Percentiles rank a stretch among this genome's conserved stretches.
phyloP scores from a whole-genome alignment of 2,113 vertebrate species.

The Pygoscelis adeliae region DNA sequence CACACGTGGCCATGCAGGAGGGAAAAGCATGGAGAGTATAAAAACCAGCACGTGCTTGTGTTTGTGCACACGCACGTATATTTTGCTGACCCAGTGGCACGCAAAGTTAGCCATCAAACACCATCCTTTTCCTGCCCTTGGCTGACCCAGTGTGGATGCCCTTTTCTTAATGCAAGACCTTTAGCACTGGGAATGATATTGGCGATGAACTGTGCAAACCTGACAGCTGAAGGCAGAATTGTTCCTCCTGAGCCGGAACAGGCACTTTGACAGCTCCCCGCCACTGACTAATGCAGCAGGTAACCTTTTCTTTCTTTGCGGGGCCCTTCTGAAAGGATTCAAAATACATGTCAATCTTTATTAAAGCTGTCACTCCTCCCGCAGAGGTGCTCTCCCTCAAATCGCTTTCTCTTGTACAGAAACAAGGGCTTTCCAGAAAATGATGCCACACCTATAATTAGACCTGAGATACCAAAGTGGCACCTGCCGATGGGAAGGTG shows the following conservation, averaged over 20 bases:
- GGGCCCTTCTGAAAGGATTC: neutral
- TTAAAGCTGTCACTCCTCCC: neutral
- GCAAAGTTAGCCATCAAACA: neutral
- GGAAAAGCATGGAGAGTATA: neutral
- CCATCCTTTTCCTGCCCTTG: neutral
- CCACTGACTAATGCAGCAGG: rapidly evolving
- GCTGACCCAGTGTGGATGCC: neutral
- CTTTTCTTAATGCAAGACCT: neutral
- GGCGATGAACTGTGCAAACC: neutral
- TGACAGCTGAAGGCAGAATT: neutral
- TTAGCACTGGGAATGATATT: neutral
- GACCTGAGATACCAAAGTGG: neutral
- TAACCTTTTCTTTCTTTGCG: neutral
- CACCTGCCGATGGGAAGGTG: neutral
- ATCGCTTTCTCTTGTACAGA: neutral
- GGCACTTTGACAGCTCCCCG: neutral
- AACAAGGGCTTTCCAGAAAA: neutral
- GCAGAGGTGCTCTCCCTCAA: neutral
- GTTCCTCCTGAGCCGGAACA: neutral
- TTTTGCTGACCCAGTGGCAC: neutral
- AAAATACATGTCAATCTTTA: neutral
- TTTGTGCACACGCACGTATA: rapidly evolving
- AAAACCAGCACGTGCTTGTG: neutral
- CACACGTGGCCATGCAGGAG: neutral
- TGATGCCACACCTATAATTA: neutral